These are phyloP conservation scores for Nomada goodeniana DNA, from an alignment of 2,888 invertebrate species.

Conservation along the genomic window DNA sequence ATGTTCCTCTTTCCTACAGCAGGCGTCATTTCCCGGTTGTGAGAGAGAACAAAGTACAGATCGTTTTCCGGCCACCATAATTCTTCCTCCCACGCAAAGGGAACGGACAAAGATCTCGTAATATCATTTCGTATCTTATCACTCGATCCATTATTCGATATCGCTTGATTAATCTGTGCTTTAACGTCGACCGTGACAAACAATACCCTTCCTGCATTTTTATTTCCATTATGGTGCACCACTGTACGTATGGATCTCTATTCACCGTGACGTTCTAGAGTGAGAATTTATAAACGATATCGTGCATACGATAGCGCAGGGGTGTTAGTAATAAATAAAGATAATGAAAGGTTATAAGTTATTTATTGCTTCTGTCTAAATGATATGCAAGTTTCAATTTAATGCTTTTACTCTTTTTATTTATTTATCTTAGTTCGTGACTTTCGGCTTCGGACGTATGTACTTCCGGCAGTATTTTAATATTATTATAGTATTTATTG, in stretches of 20 bases:
- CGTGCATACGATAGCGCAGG: too few species aligned
- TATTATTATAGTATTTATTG: too few species aligned
- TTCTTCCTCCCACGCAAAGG: constrained; percentile 18
- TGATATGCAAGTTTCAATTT: too few species aligned
- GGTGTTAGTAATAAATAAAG: too few species aligned
- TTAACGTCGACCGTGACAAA: constrained; percentile 2
- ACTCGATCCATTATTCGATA: neutral
- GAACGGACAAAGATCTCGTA: constrained; percentile 34
- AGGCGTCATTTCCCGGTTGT: constrained; percentile 57
- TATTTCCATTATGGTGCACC: neutral
- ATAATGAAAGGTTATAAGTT: too few species aligned
- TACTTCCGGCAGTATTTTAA: too few species aligned
- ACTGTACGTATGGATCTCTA: neutral
- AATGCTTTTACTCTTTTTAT: too few species aligned
- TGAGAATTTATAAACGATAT: too few species aligned
- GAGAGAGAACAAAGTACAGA: constrained; percentile 53
- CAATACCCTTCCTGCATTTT: neutral
- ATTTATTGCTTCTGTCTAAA: too few species aligned
- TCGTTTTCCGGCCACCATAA: constrained; percentile 54
- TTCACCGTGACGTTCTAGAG: neutral
- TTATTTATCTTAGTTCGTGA: too few species aligned
- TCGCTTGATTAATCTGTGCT: neutral
- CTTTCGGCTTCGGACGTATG: too few species aligned
- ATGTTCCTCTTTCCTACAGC: constrained; percentile 29
- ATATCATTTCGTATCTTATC: constrained; percentile 18